These are phyloP conservation scores for Hylaea fasciaria DNA, from an alignment of 2,888 invertebrate genomes.

Conservation along the genomic window DNA sequence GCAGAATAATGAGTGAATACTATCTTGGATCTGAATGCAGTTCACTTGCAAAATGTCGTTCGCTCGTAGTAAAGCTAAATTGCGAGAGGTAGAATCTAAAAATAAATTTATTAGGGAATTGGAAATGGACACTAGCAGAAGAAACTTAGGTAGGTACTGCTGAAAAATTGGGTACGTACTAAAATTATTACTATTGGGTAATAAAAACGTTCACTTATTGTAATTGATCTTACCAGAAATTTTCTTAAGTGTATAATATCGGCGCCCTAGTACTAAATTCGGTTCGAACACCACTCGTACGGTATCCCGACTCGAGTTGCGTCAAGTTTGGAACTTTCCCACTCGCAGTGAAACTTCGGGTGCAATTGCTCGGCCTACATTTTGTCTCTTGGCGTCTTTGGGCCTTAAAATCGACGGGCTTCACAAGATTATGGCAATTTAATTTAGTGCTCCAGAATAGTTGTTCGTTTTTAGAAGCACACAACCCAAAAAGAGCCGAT, in stretches of 20 bases:
- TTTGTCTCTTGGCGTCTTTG: slow-evolving; percentile 50
- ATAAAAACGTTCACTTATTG: too few relatives aligned
- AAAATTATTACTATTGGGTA: too few relatives aligned
- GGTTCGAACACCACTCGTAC: slow-evolving; percentile 15
- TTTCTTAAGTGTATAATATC: background rate
- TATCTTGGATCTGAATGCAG: slow-evolving; percentile 17
- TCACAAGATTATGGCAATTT: too few relatives aligned
- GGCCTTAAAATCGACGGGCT: slow-evolving; percentile 41
- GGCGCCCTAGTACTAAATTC: slow-evolving; percentile 8
- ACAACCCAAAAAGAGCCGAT: too few relatives aligned
- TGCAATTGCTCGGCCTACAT: slow-evolving; percentile 59
- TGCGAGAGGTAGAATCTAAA: background rate
- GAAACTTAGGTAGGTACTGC: too few relatives aligned
- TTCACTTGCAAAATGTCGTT: background rate
- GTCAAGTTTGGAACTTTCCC: slow-evolving; percentile 51
- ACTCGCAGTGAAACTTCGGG: slow-evolving; percentile 52
- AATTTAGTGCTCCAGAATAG: too few relatives aligned
- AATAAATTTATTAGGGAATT: too few relatives aligned
- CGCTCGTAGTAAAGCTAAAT: background rate
- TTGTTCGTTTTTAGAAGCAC: too few relatives aligned
- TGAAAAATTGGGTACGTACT: too few relatives aligned
- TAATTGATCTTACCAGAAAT: too few relatives aligned
- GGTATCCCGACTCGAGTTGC: slow-evolving; percentile 31
- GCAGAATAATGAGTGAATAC: slow-evolving; percentile 22
- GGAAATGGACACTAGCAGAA: too few relatives aligned